Base-by-base conservation (phyloP, 2,113 vertebrate genomes). In the Hypocryptadius cinnamomeus region DNA sequence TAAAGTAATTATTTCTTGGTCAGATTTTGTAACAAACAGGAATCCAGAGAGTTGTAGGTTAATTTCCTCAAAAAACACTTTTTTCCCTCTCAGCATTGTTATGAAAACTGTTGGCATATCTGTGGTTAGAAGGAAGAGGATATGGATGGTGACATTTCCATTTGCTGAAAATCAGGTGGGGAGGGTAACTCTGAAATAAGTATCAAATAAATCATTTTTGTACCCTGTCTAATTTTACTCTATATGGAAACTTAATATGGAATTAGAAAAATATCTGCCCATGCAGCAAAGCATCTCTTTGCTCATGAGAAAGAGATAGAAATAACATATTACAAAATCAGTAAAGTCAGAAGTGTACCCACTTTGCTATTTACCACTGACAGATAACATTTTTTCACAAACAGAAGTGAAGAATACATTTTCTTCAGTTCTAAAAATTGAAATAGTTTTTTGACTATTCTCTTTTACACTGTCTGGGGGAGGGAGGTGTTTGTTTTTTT, bases 11-110 rank as follows among this genome's bases (percentile, higher is more conserved):
- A 24, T 79, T 92, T 64, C 56, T 70, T 45, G 56, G 56, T 71
- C 56, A 95, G 37, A 20, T 81, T 92, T 90, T 70, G 53, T 77
- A 82, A 81, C 27, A 91, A 76, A 61, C 25, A 85, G 42, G 42
- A 92, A 89, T 40, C 23, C 48, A 77, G 51, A 81, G 44, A 54
- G 20, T 13, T 82, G 23, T 15, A 66, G 39, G 44, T 6, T 3
- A 59, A 82, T 79, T 78, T 79, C 47, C 33, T 79, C 31, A n/a
- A 57, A 64, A 69, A 54, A 3, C 10, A 15, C 44, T 8, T 6
- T 72, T 84, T 76, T 3, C 8, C 30, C 85, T 81, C 54, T 85
- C n/a, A 19, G 20, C 27, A 66, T 23, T 42, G 19, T 72, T 79
- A 85, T 11, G 42, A 91, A 87, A 85, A 61, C 33, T 37, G 40